Evolutionary conservation across 2,888 invertebrate species (phyloP), one percentile per base, ranked within the genome.

Genomic region (Aporophyla lueneburgensis): DNA sequence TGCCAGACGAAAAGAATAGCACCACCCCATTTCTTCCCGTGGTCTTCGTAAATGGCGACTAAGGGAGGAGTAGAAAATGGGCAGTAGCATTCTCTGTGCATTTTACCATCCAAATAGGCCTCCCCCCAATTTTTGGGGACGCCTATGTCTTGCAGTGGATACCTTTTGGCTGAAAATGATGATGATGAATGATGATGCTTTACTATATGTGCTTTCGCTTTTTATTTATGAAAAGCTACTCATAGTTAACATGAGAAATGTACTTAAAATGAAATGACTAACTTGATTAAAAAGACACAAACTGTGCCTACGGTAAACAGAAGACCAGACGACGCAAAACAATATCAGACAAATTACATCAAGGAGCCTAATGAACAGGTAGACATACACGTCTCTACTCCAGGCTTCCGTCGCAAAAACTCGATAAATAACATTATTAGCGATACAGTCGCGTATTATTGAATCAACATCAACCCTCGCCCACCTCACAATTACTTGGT

Each of bases 381-480:
- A 78, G 49, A 56, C 71, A 61, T 68, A 83, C 56, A 63, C 5
- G 59, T 63, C 79, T 63, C 63, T 73, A 81, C 83, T 78, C 84
- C 89, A 91, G 92, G 92, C 92, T 89, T 76, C 88, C 73, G 74
- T 89, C 88, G 91, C 89, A 94, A 94, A 96, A 96, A 96, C 93
- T 94, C 94, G 91, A 94, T 94, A 95, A 95, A 93, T 93, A 93
- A 94, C 93, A 89, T 92, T 91, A 95, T 95, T 94, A 94, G 90
- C 88, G 90, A 92, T 91, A 94, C 95, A 93, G 91, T 91, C 91
- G 91, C 92, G 91, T 91, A 89, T 95, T 95, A 96, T 96, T 95
- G 91, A 96, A 96, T 96, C 95, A 96, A 90, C 92, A 88, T 89
- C 92, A 91, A 91, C 93, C 93, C 92, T 89, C 93, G 88, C 93